Evolutionary conservation across 2,888 invertebrate genomes (phyloP).

Genomic region (Drosophila ochracea): DNA sequence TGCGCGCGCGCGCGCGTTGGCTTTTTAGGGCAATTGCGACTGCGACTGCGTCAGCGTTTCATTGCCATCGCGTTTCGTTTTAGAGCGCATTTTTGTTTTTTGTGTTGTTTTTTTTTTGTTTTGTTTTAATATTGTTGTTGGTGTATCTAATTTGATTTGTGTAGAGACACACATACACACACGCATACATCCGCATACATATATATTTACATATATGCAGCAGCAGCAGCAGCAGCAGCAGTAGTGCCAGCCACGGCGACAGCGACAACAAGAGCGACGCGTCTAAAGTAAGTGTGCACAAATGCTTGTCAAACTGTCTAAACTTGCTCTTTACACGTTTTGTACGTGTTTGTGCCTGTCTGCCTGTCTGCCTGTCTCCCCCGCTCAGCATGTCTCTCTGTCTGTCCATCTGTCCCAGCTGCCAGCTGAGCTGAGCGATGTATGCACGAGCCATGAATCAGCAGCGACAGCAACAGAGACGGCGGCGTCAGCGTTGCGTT

Average conservation of each 20-base stretch:
- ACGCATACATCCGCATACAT: neutral
- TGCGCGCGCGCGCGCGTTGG: conserved; percentile 60
- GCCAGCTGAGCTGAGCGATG: conserved; percentile 49
- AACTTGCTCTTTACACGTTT: conserved; percentile 8
- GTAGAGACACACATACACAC: conserved; percentile 7
- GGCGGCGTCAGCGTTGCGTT: conserved; percentile 32
- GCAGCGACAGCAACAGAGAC: conserved; percentile 35
- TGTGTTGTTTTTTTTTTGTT: conserved; percentile 16
- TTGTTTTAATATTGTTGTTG: conserved; percentile 13
- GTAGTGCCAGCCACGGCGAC: neutral
- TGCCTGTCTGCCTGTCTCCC: conserved; percentile 1
- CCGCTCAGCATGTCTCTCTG: conserved; percentile 18
- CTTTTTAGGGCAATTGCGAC: conserved; percentile 42
- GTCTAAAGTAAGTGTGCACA: conserved; percentile 44
- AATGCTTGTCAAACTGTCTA: conserved; percentile 43
- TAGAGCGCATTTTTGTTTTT: conserved; percentile 39
- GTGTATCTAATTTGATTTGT: conserved; percentile 36
- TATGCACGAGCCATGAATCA: conserved; percentile 52
- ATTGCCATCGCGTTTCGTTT: conserved; percentile 39
- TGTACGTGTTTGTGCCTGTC: neutral
- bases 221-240: neutral
- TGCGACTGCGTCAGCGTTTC: conserved; percentile 48
- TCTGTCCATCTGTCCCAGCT: conserved; percentile 25
- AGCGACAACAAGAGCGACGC: conserved; percentile 5
- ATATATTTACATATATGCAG: conserved; percentile 12